Conservation (phyloP, 2,888 invertebrate species). For the Mesopsocus fuscifrons region DNA sequence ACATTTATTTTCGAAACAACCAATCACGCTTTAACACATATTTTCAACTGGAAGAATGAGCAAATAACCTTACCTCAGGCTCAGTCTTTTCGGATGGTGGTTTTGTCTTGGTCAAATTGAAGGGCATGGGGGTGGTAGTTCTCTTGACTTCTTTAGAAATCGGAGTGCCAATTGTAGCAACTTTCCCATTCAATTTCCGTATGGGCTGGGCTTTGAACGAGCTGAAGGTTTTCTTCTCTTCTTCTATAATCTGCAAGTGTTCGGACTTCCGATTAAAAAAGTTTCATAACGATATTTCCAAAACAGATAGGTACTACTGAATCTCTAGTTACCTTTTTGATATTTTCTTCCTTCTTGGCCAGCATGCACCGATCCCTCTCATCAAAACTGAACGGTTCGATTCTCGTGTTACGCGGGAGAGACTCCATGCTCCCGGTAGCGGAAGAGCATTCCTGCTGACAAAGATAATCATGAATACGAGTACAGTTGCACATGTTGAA, state of each 20-base stretch:
- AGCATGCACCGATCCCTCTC: constrained; percentile 36
- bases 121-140: neutral
- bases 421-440: neutral
- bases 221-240: constrained; percentile 36
- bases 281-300: too few relatives aligned
- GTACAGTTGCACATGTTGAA: too few relatives aligned
- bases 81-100: constrained; percentile 18
- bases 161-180: neutral
- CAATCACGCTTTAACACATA: too few relatives aligned
- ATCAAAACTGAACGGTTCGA: constrained; percentile 49
- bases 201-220: constrained; percentile 49
- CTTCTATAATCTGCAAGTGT: constrained; percentile 29
- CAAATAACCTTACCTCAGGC: constrained; percentile 4
- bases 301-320: too few relatives aligned
- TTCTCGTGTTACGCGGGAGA: constrained; percentile 14
- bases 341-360: constrained; percentile 37
- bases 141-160: constrained; percentile 9
- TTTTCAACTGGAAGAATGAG: too few relatives aligned
- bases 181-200: constrained; percentile 19
- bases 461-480: too few relatives aligned
- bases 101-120: constrained; percentile 13
- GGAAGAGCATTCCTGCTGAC: too few relatives aligned
- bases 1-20: too few relatives aligned
- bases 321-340: constrained; percentile 34
- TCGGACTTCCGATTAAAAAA: too few relatives aligned